Conservation (phyloP, 1,140 invertebrate genomes). For the Drosophila micromelanica region DNA sequence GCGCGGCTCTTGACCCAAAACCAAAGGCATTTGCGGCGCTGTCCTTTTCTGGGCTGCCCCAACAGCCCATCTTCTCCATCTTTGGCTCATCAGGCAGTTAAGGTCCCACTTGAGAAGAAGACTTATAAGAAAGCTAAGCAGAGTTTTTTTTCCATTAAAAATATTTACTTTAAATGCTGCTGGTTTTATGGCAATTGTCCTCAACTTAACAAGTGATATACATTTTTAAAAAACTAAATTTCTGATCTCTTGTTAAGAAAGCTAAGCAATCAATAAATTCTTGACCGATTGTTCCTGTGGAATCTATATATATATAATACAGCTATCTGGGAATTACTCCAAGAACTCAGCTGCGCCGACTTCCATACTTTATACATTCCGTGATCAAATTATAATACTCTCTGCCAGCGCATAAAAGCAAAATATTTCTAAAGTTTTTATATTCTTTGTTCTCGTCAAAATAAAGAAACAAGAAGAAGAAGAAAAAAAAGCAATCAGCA, state of each 20-base stretch:
- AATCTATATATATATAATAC: too few relatives aligned
- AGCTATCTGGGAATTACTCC: background rate
- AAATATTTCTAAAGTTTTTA: constrained; percentile 48
- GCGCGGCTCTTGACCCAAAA: constrained; percentile 11
- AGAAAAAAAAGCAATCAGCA: constrained; percentile 7
- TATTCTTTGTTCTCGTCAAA: constrained; percentile 7
- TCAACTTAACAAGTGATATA: too few relatives aligned
- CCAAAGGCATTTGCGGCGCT: constrained; percentile 24
- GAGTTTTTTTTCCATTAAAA: too few relatives aligned
- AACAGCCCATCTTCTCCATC: constrained; percentile 2
- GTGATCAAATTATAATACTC: background rate
- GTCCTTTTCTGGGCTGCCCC: constrained; percentile 25
- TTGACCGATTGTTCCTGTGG: too few relatives aligned
- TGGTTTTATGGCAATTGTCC: too few relatives aligned
- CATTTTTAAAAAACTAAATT: too few relatives aligned
- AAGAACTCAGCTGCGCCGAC: background rate
- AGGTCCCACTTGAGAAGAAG: background rate
- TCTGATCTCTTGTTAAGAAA: too few relatives aligned
- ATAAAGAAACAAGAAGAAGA: constrained; percentile 8
- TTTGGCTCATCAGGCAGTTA: constrained; percentile 1
- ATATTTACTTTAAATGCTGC: too few relatives aligned
- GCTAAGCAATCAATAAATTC: too few relatives aligned
- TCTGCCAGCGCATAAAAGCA: background rate
- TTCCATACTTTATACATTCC: background rate
- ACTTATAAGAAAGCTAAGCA: background rate